Percentiles rank a stretch among this genome's conserved stretches.
These are phyloP conservation scores for Pagetopsis macropterus DNA, from an alignment of 2,797 vertebrate species.

Conservation along the genomic window DNA sequence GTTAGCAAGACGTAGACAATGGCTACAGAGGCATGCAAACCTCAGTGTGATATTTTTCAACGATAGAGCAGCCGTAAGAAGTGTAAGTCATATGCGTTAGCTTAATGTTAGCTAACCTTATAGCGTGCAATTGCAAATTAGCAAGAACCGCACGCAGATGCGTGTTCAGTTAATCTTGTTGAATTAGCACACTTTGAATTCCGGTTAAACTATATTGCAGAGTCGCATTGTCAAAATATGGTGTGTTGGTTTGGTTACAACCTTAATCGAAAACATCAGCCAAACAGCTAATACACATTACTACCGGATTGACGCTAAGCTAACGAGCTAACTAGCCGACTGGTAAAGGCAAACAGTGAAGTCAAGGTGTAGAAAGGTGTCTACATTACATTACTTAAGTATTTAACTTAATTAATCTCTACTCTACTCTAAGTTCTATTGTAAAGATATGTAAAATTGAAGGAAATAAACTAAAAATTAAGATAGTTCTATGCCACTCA, in stretches of 20 bases:
- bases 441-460: background rate
- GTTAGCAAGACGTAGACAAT: rapidly evolving
- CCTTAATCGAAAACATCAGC: background rate
- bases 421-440: too few relatives aligned
- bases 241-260: rapidly evolving
- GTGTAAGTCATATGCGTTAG: slow-evolving; percentile 19
- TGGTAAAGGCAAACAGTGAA: slow-evolving; percentile 39
- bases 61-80: background rate
- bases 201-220: background rate
- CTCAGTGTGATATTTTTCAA: background rate
- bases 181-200: rapidly evolving
- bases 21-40: too few relatives aligned
- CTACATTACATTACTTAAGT: background rate
- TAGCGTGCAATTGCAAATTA: background rate
- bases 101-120: slow-evolving; percentile 47
- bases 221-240: background rate
- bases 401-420: background rate
- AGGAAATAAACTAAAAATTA: background rate
- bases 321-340: slow-evolving; percentile 54
- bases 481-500: slow-evolving; percentile 69
- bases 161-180: background rate
- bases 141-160: background rate
- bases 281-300: slow-evolving; percentile 15
- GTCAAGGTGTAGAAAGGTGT: background rate
- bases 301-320: slow-evolving; percentile 48